These are phyloP conservation scores for Ursus arctos DNA, from an alignment of 2,113 vertebrate species.

Conservation along the genomic window DNA sequence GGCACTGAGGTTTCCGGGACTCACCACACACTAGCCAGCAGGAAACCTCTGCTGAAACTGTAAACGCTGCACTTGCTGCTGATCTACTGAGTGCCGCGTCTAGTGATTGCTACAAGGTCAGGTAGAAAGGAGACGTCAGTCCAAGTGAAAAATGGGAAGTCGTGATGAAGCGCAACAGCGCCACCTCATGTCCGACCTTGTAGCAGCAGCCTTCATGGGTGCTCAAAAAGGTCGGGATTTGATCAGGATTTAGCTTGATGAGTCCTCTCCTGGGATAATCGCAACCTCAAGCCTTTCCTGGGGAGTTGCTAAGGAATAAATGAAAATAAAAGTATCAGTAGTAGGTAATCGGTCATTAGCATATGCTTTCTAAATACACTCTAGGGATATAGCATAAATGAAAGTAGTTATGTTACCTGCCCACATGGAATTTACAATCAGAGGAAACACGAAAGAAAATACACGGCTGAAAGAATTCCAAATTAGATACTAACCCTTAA, in stretches of 20 bases:
- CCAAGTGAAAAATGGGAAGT: background rate
- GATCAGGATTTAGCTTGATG: background rate
- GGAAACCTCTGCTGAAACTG: conserved; percentile 29
- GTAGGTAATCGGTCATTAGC: background rate
- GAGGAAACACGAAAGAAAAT: background rate
- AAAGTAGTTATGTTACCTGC: background rate
- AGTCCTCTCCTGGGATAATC: background rate
- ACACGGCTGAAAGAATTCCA: background rate
- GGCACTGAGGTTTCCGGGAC: conserved; percentile 63
- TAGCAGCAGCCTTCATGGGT: fast-evolving
- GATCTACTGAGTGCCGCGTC: background rate
- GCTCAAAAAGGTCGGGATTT: background rate
- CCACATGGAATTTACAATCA: background rate
- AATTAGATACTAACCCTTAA: background rate
- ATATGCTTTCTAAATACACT: background rate
- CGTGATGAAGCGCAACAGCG: background rate
- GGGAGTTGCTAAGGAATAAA: background rate
- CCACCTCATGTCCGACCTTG: background rate
- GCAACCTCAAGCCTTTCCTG: background rate
- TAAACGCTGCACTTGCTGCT: background rate
- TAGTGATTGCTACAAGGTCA: background rate
- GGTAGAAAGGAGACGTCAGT: background rate
- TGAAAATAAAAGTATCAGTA: background rate
- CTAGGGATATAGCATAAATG: background rate
- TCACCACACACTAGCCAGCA: background rate